Conservation (phyloP, 2,113 vertebrate genomes). For the Cryptotis parvus region DNA sequence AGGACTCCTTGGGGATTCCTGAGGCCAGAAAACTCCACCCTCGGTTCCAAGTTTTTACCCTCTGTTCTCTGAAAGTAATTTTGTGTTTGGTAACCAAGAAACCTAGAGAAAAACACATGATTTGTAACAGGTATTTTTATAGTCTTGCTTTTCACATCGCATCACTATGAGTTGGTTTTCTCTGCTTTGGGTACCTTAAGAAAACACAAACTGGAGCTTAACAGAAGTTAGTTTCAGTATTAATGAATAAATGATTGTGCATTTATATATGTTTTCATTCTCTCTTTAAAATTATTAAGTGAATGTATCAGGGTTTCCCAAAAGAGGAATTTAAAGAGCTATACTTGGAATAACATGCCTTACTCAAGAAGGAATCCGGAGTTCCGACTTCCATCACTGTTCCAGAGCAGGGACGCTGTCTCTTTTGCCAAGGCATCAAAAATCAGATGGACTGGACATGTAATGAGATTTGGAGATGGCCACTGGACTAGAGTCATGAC, state of each 20-base stretch:
- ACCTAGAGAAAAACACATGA: slow-evolving; percentile 13
- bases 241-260: slow-evolving; percentile 3
- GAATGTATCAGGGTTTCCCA: too few species aligned
- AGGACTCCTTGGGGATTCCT: slow-evolving; percentile 17
- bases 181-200: slow-evolving; percentile 1
- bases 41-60: neutral
- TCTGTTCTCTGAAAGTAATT: neutral
- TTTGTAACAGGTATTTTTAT: neutral
- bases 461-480: too few species aligned
- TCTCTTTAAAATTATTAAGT: neutral
- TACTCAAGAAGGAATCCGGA: too few species aligned
- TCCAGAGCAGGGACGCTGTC: too few species aligned
- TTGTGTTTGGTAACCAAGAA: slow-evolving; percentile 16
- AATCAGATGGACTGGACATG: too few species aligned
- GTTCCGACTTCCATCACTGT: too few species aligned
- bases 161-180: neutral
- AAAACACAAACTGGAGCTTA: slow-evolving; percentile 22
- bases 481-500: too few species aligned
- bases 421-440: too few species aligned
- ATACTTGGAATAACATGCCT: too few species aligned
- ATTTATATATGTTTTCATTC: slow-evolving; percentile 5
- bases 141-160: slow-evolving; percentile 42
- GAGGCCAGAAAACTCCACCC: neutral
- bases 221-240: neutral
- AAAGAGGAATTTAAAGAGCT: too few species aligned